These are phyloP conservation scores for Catamblyrhynchus diadema DNA, from an alignment of 2,797 vertebrate species.

Conservation along the genomic window DNA sequence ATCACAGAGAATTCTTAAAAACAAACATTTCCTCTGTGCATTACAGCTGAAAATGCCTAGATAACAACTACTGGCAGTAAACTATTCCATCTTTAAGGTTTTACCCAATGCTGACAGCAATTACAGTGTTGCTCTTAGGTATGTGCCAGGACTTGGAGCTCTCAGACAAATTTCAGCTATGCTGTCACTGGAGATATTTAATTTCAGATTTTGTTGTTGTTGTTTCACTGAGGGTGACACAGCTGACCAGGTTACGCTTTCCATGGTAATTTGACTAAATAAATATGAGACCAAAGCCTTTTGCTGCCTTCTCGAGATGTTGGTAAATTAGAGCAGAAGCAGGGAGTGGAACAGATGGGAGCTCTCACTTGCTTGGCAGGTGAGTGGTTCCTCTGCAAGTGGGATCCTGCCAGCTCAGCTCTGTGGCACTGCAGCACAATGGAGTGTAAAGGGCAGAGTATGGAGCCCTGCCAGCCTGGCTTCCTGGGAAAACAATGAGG, in stretches of 20 bases:
- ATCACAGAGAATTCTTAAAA: background rate
- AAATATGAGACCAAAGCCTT: background rate
- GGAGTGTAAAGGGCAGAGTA: background rate
- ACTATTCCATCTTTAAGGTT: background rate
- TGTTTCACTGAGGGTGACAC: background rate
- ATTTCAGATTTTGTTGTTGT: background rate
- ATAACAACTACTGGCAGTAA: background rate
- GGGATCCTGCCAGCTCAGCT: slow-evolving; percentile 2
- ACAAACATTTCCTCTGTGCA: background rate
- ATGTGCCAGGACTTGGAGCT: background rate
- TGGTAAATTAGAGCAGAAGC: background rate
- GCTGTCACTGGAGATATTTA: background rate
- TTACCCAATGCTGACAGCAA: background rate
- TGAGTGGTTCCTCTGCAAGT: background rate
- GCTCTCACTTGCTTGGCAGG: background rate
- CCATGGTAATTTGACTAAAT: background rate
- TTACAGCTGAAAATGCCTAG: background rate
- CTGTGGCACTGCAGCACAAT: background rate
- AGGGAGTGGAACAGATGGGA: background rate
- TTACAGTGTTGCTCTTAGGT: background rate
- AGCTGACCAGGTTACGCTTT: background rate
- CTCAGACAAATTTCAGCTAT: background rate
- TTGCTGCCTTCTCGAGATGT: background rate
- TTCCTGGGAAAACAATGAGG: background rate
- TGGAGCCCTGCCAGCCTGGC: background rate